A percentile compares a stretch with the other conserved stretches of the same genome.
These are phyloP conservation scores for Liopterus haemorrhoidalis DNA, from an alignment of 2,888 invertebrate species.

Conservation along the genomic window DNA sequence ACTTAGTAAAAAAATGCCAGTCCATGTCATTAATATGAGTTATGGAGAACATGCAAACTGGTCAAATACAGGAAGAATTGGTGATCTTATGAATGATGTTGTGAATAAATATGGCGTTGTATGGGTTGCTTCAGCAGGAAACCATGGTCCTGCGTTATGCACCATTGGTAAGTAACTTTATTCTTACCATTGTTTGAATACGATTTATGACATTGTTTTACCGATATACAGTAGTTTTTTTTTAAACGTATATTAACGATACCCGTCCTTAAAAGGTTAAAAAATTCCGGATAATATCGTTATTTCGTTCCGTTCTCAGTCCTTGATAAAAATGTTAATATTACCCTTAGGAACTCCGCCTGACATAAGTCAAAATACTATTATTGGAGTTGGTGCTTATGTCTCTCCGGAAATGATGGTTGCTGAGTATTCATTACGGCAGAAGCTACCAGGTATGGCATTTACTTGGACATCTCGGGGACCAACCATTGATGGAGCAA, in stretches of 20 bases:
- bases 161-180: too few species aligned
- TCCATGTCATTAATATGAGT: conserved; percentile 96
- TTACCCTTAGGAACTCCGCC: too few species aligned
- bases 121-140: conserved; percentile 93
- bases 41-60: conserved; percentile 95
- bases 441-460: conserved; percentile 75
- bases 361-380: conserved; percentile 72
- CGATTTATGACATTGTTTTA: too few species aligned
- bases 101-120: conserved; percentile 87
- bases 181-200: too few species aligned
- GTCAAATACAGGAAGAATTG: conserved; percentile 84
- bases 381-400: conserved; percentile 93
- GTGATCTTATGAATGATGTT: conserved; percentile 77
- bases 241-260: too few species aligned
- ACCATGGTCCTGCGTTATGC: conserved; percentile 87
- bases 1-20: conserved; percentile 52
- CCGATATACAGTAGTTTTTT: too few species aligned
- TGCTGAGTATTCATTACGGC: conserved; percentile 87
- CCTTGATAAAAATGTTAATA: too few species aligned
- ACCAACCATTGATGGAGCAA: conserved; percentile 81
- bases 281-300: too few species aligned
- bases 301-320: too few species aligned
- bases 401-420: conserved; percentile 97
- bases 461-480: conserved; percentile 91
- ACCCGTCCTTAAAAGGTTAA: too few species aligned